Evolutionary conservation across 92 coral and sea anemone genomes (phyloP), one percentile per base, ranked within the genome.

Genomic region (Ricordea florida): DNA sequence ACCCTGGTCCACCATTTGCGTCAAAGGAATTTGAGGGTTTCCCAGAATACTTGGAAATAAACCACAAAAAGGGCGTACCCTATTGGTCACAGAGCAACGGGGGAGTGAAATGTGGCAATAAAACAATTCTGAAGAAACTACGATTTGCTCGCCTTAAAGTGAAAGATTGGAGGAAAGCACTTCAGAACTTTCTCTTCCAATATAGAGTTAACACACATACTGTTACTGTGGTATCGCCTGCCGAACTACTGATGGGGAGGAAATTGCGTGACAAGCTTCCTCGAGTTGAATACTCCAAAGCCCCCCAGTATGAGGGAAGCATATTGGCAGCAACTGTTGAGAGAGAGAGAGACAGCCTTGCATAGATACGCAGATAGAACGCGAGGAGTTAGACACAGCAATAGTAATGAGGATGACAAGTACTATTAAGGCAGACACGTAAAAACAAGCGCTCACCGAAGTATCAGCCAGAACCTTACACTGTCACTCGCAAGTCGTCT

Each of bases 21-120:
- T 79, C 88, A 22, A 80, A 75, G 26, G 88, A 90, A 22, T 86
- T 89, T 55, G 85, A 85, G 61, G 72, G 58, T 13, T 89, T 89
- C 71, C 62, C 79, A 31, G 76, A 72, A 25, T 77, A 85, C 57
- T 66, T 86, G 13, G 87, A 85, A 48, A 85, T 74, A 6, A 73
- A 44, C 4, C 93, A 84, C 80, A 72, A 60, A 50, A 84, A 88
- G 47, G 85, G 84, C 6, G 61, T 84, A 1, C 87, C 83, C 10
- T 84, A 64, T 26, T 89, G 94, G 90, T 87, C 87, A 5, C 81
- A 75, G 37, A 80, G 91, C 69, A 90, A 81, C 31, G 86, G 83
- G 10, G 91, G 81, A 27, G 89, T 90, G 47, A 89, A 85, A 56
- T 47, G 84, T 47, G 55, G 55, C 73, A 90, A 90, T 64, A 50